Percentiles rank a stretch among this genome's conserved stretches.
Evolutionary conservation across 1,140 invertebrate species (phyloP).

Genomic region (Tenebrio molitor): DNA sequence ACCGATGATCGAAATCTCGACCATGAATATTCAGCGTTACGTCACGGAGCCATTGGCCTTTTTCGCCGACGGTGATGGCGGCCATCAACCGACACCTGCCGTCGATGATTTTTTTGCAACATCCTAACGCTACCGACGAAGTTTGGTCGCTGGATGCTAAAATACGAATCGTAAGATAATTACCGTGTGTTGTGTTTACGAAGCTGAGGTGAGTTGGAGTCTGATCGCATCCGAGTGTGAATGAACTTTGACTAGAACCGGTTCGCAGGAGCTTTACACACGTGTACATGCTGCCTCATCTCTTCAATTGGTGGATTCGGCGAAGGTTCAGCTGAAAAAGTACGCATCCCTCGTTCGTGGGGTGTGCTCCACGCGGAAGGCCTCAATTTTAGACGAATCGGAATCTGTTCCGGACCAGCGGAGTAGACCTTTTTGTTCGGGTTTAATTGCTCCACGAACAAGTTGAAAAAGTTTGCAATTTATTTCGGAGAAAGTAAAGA

Average conservation of each 20-base stretch:
- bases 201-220: constrained; percentile 44
- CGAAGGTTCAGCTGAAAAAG: neutral
- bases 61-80: constrained; percentile 4
- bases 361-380: constrained; percentile 7
- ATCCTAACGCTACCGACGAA: too few species aligned
- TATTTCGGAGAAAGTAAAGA: too few species aligned
- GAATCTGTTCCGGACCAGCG: too few species aligned
- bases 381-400: too few species aligned
- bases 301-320: constrained; percentile 19
- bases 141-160: too few species aligned
- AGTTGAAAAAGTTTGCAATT: too few species aligned
- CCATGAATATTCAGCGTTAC: constrained; percentile 46
- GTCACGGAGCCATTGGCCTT: constrained; percentile 52
- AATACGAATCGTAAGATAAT: constrained; percentile 51
- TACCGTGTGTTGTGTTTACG: constrained; percentile 52
- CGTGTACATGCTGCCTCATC: constrained; percentile 50
- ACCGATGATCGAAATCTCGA: constrained; percentile 18
- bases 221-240: constrained; percentile 55
- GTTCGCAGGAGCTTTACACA: constrained; percentile 54
- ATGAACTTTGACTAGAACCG: constrained; percentile 58
- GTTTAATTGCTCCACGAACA: too few species aligned
- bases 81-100: too few species aligned
- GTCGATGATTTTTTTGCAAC: too few species aligned
- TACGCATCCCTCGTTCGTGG: neutral
- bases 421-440: too few species aligned